Percentiles rank a stretch among this genome's conserved stretches.
These are phyloP conservation scores for Actias luna DNA, from an alignment of 2,888 invertebrate species.

Conservation along the genomic window DNA sequence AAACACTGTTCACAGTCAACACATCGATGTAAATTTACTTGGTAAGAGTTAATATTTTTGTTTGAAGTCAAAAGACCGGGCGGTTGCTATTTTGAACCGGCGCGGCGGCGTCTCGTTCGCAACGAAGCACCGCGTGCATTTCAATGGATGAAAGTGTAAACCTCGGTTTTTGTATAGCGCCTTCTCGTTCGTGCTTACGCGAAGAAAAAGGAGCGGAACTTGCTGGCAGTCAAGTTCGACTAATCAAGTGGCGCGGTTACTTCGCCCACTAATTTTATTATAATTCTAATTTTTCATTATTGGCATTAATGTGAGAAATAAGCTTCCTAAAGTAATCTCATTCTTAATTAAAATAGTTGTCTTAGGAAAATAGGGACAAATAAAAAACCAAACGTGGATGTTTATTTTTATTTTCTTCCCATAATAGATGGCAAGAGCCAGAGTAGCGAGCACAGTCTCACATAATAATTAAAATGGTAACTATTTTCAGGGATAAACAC, in stretches of 20 bases:
- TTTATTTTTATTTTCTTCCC: slow-evolving; percentile 77
- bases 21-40: slow-evolving; percentile 47
- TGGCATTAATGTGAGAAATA: background rate
- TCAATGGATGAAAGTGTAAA: slow-evolving; percentile 80
- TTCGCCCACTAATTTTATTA: slow-evolving; percentile 71
- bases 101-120: slow-evolving; percentile 72
- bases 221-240: slow-evolving; percentile 54
- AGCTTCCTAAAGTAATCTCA: background rate
- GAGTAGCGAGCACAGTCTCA: slow-evolving; percentile 78
- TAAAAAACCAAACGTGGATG: slow-evolving; percentile 52
- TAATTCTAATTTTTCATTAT: slow-evolving; percentile 56
- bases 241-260: slow-evolving; percentile 62
- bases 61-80: slow-evolving; percentile 56
- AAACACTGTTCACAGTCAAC: slow-evolving; percentile 49
- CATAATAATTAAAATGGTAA: slow-evolving; percentile 74
- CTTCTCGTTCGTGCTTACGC: slow-evolving; percentile 55
- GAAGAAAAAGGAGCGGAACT: slow-evolving; percentile 55
- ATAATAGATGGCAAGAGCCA: slow-evolving; percentile 76
- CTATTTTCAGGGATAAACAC: slow-evolving; percentile 78
- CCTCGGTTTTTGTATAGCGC: slow-evolving; percentile 79
- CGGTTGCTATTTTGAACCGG: slow-evolving; percentile 67
- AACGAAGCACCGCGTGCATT: slow-evolving; percentile 76
- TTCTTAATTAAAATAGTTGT: background rate
- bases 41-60: slow-evolving; percentile 60
- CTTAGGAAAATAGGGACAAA: slow-evolving; percentile 38